phyloP scores from a whole-genome alignment of 2,888 invertebrate genomes.

The Calameuta pallipes region DNA sequence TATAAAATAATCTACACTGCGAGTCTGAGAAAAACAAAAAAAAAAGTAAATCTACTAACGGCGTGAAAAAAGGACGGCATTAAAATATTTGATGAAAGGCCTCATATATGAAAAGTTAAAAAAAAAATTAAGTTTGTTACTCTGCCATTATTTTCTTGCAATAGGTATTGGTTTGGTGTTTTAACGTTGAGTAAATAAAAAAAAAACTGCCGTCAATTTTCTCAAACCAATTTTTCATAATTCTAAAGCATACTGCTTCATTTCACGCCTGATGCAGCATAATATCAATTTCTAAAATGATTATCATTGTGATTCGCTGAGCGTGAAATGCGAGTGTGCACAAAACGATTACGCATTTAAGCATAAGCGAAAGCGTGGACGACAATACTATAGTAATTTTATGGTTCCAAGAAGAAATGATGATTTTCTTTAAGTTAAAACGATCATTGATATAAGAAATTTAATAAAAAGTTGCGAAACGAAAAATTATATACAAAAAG shows the following conservation, averaged over 20 bases:
- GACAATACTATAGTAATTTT: not conserved
- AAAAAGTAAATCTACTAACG: not conserved
- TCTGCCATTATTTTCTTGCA: not conserved
- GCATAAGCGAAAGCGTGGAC: not conserved
- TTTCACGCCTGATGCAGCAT: not conserved
- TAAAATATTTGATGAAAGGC: not conserved
- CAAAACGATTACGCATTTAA: not conserved
- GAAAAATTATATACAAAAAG: not conserved
- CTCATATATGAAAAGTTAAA: not conserved
- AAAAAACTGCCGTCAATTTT: not conserved
- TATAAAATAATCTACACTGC: constrained; percentile 16
- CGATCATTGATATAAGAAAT: not conserved
- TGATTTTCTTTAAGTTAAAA: not conserved
- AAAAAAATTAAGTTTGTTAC: not conserved
- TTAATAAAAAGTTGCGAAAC: not conserved
- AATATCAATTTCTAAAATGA: not conserved
- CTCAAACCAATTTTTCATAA: not conserved
- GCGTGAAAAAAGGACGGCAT: not conserved
- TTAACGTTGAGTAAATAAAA: not conserved
- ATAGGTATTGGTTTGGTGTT: not conserved
- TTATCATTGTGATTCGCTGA: not conserved
- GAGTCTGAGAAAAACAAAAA: not conserved
- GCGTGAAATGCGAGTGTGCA: not conserved
- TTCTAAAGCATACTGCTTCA: not conserved
- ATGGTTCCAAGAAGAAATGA: not conserved